Percentiles rank a stretch among this genome's conserved stretches.
Evolutionary conservation across 1,140 invertebrate species (phyloP).

Genomic region (Papilio xuthus): DNA sequence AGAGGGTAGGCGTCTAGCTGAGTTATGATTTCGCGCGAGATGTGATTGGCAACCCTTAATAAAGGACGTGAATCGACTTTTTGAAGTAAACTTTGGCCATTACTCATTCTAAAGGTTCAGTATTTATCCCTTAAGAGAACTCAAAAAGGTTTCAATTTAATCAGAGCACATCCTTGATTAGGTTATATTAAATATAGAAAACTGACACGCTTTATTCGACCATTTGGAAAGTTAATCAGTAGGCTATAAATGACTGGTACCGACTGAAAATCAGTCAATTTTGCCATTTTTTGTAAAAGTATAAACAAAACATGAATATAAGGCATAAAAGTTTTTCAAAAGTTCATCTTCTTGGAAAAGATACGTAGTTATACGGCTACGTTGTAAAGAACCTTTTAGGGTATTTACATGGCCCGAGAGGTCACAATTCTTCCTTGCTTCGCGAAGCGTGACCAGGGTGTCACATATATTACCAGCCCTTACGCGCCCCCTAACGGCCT

Average conservation of each 20-base stretch:
- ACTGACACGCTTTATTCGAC: too few relatives aligned
- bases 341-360: not conserved
- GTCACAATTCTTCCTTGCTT: slow-evolving; percentile 66
- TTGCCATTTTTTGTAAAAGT: too few relatives aligned
- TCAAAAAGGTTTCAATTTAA: not conserved
- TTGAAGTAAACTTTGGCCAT: slow-evolving; percentile 33
- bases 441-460: slow-evolving; percentile 61
- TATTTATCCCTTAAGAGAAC: not conserved
- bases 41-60: slow-evolving; percentile 75
- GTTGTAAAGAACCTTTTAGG: slow-evolving; percentile 38
- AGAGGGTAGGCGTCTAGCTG: slow-evolving; percentile 71
- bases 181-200: not conserved
- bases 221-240: too few relatives aligned
- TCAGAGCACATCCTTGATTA: not conserved
- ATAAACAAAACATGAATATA: not conserved
- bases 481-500: slow-evolving; percentile 45
- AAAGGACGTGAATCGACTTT: slow-evolving; percentile 55
- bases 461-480: slow-evolving; percentile 69
- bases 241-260: too few relatives aligned
- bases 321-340: slow-evolving; percentile 1
- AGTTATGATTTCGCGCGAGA: slow-evolving; percentile 76
- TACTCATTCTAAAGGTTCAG: slow-evolving; percentile 16
- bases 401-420: slow-evolving; percentile 55
- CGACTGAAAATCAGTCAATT: too few relatives aligned
- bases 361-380: slow-evolving; percentile 14